These are phyloP conservation scores for Orchesellides sinensis DNA, from an alignment of 2,888 invertebrate species.

Conservation along the genomic window DNA sequence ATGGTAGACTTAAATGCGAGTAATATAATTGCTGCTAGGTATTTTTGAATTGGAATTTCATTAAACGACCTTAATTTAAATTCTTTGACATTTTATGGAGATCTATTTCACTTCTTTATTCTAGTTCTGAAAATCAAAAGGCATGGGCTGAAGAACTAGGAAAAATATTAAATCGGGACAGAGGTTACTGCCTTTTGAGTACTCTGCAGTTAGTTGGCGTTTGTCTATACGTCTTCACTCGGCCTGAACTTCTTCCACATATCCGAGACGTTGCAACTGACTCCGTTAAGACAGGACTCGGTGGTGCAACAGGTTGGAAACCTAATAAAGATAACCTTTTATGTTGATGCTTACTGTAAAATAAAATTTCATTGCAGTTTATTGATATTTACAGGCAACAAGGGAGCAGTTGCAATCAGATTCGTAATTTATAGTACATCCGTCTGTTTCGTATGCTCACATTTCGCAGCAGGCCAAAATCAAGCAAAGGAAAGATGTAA, in stretches of 20 bases:
- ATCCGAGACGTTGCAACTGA: slow-evolving; percentile 96
- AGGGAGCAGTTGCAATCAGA: slow-evolving; percentile 96
- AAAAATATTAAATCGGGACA: slow-evolving; percentile 92
- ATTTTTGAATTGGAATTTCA: not conserved
- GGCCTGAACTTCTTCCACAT: slow-evolving; percentile 91
- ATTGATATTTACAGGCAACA: slow-evolving; percentile 83
- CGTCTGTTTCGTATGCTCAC: slow-evolving; percentile 98
- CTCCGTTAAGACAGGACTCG: slow-evolving; percentile 98
- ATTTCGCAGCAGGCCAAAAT: slow-evolving; percentile 99
- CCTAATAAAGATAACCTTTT: not conserved
- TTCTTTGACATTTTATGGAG: not conserved
- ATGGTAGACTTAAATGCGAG: slow-evolving; percentile 99
- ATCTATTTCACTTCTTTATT: not conserved
- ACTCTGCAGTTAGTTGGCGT: slow-evolving; percentile 98
- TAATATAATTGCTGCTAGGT: slow-evolving; percentile 97
- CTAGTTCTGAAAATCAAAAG: slow-evolving; percentile 91
- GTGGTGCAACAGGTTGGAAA: slow-evolving; percentile 94
- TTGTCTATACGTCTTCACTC: slow-evolving; percentile 95
- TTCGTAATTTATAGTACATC: slow-evolving; percentile 95
- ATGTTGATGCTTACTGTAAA: not conserved
- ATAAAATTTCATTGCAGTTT: not conserved
- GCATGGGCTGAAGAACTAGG: slow-evolving; percentile 97
- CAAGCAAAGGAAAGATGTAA: slow-evolving; percentile 96
- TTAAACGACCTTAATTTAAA: not conserved
- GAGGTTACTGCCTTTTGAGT: slow-evolving; percentile 91